Percentiles rank a stretch among this genome's conserved stretches.
phyloP scores from a whole-genome alignment of 1,140 invertebrate species.

The Polypedilum pembai region DNA sequence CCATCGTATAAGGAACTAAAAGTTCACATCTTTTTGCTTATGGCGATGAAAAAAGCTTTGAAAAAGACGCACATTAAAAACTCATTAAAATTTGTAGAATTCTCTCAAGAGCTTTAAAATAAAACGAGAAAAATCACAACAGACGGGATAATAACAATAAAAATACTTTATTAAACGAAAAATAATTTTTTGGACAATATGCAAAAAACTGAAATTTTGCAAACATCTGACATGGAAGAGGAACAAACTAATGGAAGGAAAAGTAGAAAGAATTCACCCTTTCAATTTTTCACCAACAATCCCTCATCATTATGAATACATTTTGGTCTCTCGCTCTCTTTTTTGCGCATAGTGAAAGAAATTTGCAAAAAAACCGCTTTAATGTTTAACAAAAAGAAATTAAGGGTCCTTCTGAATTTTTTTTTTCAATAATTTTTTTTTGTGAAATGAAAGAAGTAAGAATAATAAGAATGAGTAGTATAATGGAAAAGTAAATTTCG shows the following conservation, averaged over 20 bases:
- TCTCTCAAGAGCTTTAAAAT: slow-evolving; percentile 15
- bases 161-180: neutral
- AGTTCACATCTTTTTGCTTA: too few relatives aligned
- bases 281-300: neutral
- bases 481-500: slow-evolving; percentile 28
- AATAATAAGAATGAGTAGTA: neutral
- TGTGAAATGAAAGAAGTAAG: neutral
- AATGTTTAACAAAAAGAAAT: neutral
- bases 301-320: neutral
- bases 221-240: neutral
- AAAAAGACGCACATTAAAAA: neutral
- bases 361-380: neutral
- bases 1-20: too few relatives aligned
- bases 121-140: slow-evolving; percentile 6
- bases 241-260: neutral
- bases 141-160: neutral
- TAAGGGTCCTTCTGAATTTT: slow-evolving; percentile 10
- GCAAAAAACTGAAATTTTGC: neutral
- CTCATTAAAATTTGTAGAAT: slow-evolving; percentile 22
- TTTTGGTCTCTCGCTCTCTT: neutral
- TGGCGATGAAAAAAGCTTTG: too few relatives aligned
- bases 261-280: neutral
- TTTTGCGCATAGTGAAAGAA: slow-evolving; percentile 15
- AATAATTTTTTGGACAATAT: neutral
- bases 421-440: neutral